A percentile compares a stretch with the other conserved stretches of the same genome.
Conservation (phyloP, 2,113 vertebrate species). For the Pluvianellus socialis region DNA sequence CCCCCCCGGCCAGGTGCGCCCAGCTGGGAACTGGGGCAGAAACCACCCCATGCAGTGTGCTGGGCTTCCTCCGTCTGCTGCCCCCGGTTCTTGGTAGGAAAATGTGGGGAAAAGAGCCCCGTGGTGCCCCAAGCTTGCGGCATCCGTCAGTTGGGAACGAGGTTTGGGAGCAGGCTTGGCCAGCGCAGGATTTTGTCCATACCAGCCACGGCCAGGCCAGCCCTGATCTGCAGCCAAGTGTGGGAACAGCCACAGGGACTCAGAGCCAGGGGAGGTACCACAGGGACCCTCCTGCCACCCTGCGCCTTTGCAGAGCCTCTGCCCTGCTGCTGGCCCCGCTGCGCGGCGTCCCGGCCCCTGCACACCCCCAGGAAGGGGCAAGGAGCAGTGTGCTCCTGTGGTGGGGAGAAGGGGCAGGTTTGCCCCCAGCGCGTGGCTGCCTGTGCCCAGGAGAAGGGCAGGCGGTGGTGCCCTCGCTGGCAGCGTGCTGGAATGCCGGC, state of each 20-base stretch:
- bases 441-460: not conserved
- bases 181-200: not conserved
- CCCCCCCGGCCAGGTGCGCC: not conserved
- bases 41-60: not conserved
- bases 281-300: not conserved
- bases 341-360: not conserved
- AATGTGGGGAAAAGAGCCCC: not conserved
- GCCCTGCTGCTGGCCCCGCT: not conserved
- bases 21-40: not conserved
- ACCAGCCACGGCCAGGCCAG: not conserved
- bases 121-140: not conserved
- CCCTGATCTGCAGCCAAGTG: not conserved
- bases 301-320: not conserved
- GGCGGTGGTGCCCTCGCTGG: rapidly evolving
- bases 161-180: not conserved
- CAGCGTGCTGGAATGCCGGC: not conserved
- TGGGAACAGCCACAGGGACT: not conserved
- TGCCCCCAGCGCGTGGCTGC: not conserved
- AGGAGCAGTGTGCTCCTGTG: too few species aligned
- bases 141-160: rapidly evolving
- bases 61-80: not conserved
- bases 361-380: too few species aligned
- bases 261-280: not conserved
- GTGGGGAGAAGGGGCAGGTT: too few species aligned
- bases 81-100: not conserved